Base-by-base conservation (phyloP, 2,797 vertebrate genomes). In the Sardinella longiceps region DNA sequence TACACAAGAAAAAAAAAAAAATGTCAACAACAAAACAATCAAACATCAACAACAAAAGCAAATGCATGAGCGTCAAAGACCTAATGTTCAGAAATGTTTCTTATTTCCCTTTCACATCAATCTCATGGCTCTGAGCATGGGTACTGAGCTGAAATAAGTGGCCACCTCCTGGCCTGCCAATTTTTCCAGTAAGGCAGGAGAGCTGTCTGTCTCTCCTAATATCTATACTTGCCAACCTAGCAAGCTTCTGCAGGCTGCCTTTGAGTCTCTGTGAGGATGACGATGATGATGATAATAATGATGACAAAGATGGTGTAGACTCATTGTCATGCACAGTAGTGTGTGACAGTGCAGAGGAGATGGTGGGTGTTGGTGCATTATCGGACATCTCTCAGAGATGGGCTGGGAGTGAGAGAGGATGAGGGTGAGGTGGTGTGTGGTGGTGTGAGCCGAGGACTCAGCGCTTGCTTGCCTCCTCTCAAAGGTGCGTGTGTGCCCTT, bases 1-100 rank as follows among this genome's bases (percentile, higher is more conserved):
- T 98, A 83, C 9, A 84, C 0, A 33, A 39, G 33, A 37, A 33
- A 12, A 33, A 30, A n/a, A n/a, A n/a, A n/a, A n/a, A n/a, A n/a
- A n/a, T n/a, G n/a, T n/a, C 63, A 25, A 28, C 25, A 66, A 63
- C 58, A 58, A 51, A n/a, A n/a, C n/a, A n/a, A n/a, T n/a, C n/a
- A n/a, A n/a, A n/a, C n/a, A n/a, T n/a, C 18, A 53, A 53, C 51
- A 53, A 53, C 2, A 39, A 77, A 77, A 43, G 9, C 46, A 5
- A 0, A 77, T 14, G 37, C 37, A 37, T 74, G 33, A 74, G 15
- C 66, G n/a, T 18, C 18, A 43, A 39, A 39, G 37, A 5, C 9
- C 1, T 11, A 46, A 46, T 20, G 33, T 77, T 20, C 37, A 43
- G 70, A 5, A 39, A 39, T 43, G 15, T 43, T 20, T 77, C 37